Evolutionary conservation across 2,113 vertebrate genomes (phyloP).

Genomic region (Perca schrenkii): DNA sequence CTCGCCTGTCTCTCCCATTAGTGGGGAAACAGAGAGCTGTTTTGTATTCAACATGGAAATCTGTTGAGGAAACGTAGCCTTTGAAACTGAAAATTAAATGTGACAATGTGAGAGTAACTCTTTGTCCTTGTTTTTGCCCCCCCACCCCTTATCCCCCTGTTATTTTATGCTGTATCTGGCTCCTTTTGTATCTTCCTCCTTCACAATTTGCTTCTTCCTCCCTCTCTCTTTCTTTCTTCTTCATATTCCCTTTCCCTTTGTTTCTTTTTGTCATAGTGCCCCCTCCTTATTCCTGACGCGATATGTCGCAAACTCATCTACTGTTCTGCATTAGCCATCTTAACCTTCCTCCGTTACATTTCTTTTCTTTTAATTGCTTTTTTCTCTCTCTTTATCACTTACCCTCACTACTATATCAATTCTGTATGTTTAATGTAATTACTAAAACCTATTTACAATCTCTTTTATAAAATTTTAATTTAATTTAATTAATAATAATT

Average conservation of each 20-base stretch:
- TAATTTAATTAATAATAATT: no score
- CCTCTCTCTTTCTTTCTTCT: conserved; percentile 43
- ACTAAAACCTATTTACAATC: neutral
- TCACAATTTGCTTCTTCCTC: conserved; percentile 56
- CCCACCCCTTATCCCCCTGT: conserved; percentile 39
- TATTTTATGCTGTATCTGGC: conserved; percentile 64
- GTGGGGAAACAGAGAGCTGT: conserved; percentile 61
- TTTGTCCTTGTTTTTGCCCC: conserved; percentile 81
- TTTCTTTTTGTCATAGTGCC: conserved; percentile 43
- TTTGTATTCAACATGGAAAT: conserved; percentile 79
- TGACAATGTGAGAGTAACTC: conserved; percentile 78
- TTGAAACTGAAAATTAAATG: conserved; percentile 82
- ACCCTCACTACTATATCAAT: neutral
- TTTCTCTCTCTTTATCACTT: neutral
- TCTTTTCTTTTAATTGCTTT: conserved; percentile 11
- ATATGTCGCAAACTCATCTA: conserved; percentile 5
- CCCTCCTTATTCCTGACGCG: conserved; percentile 6
- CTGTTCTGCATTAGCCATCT: neutral
- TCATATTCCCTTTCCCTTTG: conserved; percentile 51
- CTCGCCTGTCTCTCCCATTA: conserved; percentile 40
- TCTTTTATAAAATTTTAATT: neutral
- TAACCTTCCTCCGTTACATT: neutral
- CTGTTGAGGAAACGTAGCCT: conserved; percentile 74
- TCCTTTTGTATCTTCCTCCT: conserved; percentile 62
- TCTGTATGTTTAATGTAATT: neutral